Evolutionary conservation across 2,797 vertebrate species (phyloP).

Genomic region (Falco novaeseelandiae): DNA sequence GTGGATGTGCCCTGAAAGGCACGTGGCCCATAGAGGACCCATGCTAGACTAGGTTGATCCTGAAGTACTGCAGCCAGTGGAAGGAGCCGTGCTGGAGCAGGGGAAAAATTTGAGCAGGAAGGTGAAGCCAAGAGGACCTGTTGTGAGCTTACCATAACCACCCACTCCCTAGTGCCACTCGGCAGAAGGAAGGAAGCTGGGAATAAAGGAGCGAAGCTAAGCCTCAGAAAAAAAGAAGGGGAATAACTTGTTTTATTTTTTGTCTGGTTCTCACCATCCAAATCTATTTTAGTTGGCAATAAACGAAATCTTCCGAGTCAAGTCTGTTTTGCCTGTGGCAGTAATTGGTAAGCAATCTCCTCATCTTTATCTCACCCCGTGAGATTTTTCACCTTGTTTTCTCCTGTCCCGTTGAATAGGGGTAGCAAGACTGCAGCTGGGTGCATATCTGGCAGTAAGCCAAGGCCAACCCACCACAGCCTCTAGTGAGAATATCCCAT

Average conservation of each 20-base stretch:
- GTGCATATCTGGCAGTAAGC: background rate
- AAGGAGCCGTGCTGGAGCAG: background rate
- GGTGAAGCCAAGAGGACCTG: background rate
- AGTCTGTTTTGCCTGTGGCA: background rate
- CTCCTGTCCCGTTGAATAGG: background rate
- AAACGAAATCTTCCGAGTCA: background rate
- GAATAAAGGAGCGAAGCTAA: background rate
- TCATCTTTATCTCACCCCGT: background rate
- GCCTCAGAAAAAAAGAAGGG: background rate
- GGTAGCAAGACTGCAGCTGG: background rate
- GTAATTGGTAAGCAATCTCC: background rate
- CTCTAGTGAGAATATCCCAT: background rate
- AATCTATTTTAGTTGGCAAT: background rate
- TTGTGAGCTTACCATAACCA: background rate
- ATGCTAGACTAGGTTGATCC: background rate
- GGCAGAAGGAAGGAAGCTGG: background rate
- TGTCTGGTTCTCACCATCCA: background rate
- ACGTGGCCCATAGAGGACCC: rapidly evolving
- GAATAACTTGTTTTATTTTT: background rate
- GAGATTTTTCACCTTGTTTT: background rate
- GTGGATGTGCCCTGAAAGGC: background rate
- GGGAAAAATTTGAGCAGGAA: rapidly evolving
- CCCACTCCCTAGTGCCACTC: background rate
- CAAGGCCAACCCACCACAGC: background rate
- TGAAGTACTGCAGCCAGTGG: background rate